phyloP scores from a whole-genome alignment of 2,888 invertebrate genomes.

The Drosophila tanythrix region DNA sequence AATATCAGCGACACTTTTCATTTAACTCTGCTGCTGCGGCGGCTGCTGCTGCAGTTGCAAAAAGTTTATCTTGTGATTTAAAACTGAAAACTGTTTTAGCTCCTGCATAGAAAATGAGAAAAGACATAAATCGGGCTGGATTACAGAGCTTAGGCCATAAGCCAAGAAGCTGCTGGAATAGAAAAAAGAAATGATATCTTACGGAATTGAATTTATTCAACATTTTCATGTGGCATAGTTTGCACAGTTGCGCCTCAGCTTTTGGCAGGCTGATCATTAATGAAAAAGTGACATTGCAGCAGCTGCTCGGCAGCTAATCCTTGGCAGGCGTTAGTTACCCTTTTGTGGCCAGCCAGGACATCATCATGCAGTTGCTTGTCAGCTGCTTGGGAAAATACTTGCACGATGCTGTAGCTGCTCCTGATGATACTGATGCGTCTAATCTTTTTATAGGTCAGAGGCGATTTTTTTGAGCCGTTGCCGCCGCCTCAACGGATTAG shows the following conservation, averaged over 20 bases:
- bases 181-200: slow-evolving; percentile 1
- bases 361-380: slow-evolving; percentile 40
- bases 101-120: background rate
- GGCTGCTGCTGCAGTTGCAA: slow-evolving; percentile 14
- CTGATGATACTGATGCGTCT: slow-evolving; percentile 24
- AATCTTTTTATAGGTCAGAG: slow-evolving; percentile 69
- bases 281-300: slow-evolving; percentile 50
- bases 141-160: slow-evolving; percentile 42
- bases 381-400: slow-evolving; percentile 76
- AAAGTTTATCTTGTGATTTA: slow-evolving; percentile 58
- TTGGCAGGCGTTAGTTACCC: slow-evolving; percentile 52
- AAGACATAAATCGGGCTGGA: slow-evolving; percentile 38
- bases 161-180: slow-evolving; percentile 25
- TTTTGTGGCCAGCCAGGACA: slow-evolving; percentile 45
- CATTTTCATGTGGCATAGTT: slow-evolving; percentile 14
- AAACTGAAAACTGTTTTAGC: slow-evolving; percentile 31
- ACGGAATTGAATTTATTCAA: slow-evolving; percentile 33
- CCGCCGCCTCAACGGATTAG: slow-evolving; percentile 57
- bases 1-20: slow-evolving; percentile 56
- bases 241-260: background rate
- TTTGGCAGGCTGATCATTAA: slow-evolving; percentile 59
- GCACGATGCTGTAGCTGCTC: slow-evolving; percentile 34
- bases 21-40: slow-evolving; percentile 37
- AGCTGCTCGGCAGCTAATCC: slow-evolving; percentile 59
- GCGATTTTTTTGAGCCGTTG: slow-evolving; percentile 33